phyloP scores from a whole-genome alignment of 2,888 invertebrate species.

The Polia nebulosa region DNA sequence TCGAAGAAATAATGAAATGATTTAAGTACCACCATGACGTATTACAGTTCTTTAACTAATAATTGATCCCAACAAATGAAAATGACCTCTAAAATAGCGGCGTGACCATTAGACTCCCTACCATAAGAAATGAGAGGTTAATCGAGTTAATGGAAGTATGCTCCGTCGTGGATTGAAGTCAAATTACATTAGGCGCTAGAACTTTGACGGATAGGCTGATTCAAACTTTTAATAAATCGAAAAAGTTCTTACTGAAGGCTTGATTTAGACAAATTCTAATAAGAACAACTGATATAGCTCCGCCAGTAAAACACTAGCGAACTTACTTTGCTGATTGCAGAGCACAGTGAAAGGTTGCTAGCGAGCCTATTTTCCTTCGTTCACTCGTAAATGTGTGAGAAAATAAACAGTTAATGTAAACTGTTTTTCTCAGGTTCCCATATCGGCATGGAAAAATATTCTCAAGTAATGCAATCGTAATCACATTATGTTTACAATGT shows the following conservation, averaged over 20 bases:
- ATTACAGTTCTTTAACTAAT: constrained; percentile 74
- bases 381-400: constrained; percentile 39
- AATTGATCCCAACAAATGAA: constrained; percentile 86
- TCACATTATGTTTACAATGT: constrained; percentile 51
- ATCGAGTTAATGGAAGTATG: constrained; percentile 83
- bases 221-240: constrained; percentile 48
- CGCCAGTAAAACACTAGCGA: not conserved
- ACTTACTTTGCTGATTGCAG: constrained; percentile 14
- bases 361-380: constrained; percentile 36
- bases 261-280: constrained; percentile 12
- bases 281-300: constrained; percentile 11
- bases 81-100: constrained; percentile 81
- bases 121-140: constrained; percentile 85
- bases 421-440: constrained; percentile 45
- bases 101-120: constrained; percentile 79
- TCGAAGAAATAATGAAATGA: constrained; percentile 35
- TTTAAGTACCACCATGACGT: constrained; percentile 36
- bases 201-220: constrained; percentile 49
- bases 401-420: constrained; percentile 41
- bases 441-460: constrained; percentile 45
- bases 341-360: constrained; percentile 38
- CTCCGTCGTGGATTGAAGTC: constrained; percentile 66
- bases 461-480: constrained; percentile 51
- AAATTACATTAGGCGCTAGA: constrained; percentile 65
- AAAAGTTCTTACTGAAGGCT: constrained; percentile 18